Conservation (phyloP, 1,140 invertebrate genomes). For the Philaenus spumarius region DNA sequence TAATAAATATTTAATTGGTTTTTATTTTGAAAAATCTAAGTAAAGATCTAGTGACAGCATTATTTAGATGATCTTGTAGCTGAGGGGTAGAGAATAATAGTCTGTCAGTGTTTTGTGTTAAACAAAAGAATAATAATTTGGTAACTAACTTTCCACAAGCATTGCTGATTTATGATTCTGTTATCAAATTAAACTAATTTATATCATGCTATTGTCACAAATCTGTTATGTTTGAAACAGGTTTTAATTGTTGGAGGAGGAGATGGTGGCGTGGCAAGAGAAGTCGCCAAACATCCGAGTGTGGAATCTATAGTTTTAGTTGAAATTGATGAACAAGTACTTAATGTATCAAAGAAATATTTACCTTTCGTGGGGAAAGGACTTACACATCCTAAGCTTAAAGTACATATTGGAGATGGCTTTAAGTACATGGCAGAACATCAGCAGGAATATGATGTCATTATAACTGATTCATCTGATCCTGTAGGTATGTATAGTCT, state of each 20-base stretch:
- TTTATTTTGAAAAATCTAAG: no score
- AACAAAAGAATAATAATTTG: no score
- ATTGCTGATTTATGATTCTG: no score
- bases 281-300: slow-evolving; percentile 86
- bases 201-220: no score
- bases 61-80: no score
- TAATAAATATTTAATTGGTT: no score
- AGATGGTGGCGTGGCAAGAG: slow-evolving; percentile 92
- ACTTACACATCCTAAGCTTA: slow-evolving; percentile 77
- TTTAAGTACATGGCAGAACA: slow-evolving; percentile 91
- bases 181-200: no score
- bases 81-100: no score
- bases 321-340: slow-evolving; percentile 90
- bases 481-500: slow-evolving; percentile 62
- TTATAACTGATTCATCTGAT: slow-evolving; percentile 98
- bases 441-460: slow-evolving; percentile 85
- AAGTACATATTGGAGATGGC: slow-evolving; percentile 83
- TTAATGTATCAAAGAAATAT: slow-evolving; percentile 87
- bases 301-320: slow-evolving; percentile 86
- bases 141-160: no score
- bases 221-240: slow-evolving; percentile 35
- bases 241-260: slow-evolving; percentile 96
- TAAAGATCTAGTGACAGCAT: no score
- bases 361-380: slow-evolving; percentile 86
- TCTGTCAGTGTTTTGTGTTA: no score